Conservation (phyloP, 2,888 invertebrate genomes). For the Tetanocera ferruginea region DNA sequence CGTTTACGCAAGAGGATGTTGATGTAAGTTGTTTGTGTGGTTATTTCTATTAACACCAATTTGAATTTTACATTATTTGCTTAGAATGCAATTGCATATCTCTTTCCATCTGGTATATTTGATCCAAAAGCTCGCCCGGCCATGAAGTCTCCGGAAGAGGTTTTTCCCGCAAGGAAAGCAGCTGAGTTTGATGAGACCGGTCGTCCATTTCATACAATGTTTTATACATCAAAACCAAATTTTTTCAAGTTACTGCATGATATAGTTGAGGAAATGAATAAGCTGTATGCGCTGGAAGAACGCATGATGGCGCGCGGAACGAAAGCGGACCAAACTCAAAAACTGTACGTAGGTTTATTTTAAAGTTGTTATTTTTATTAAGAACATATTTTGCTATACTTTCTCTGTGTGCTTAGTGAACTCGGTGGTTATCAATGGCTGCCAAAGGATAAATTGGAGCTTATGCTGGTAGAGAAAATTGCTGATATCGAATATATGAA, state of each 20-base stretch:
- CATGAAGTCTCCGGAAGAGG: conserved; percentile 90
- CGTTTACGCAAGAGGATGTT: conserved; percentile 88
- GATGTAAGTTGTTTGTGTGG: conserved; percentile 74
- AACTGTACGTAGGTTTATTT: conserved; percentile 70
- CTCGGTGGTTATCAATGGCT: conserved; percentile 76
- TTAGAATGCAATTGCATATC: conserved; percentile 88
- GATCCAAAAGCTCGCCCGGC: conserved; percentile 88
- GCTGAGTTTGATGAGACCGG: conserved; percentile 94
- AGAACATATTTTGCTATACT: conserved; percentile 15
- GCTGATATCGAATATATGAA: conserved; percentile 79
- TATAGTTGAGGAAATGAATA: conserved; percentile 78
- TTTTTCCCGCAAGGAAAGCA: conserved; percentile 86
- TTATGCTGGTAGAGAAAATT: conserved; percentile 76
- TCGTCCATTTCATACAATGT: conserved; percentile 89
- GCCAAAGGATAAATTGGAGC: conserved; percentile 76
- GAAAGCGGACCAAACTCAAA: conserved; percentile 74
- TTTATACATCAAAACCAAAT: conserved; percentile 91
- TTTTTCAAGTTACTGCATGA: conserved; percentile 82
- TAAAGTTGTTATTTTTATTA: background rate
- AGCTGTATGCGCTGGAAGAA: conserved; percentile 80
- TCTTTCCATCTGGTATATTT: conserved; percentile 95
- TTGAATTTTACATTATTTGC: background rate
- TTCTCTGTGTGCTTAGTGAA: conserved; percentile 67
- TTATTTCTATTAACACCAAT: background rate
- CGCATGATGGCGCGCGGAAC: conserved; percentile 76